Evolutionary conservation across 2,113 vertebrate genomes (phyloP), one percentile per base, ranked within the genome.

Genomic region (Machaerirhynchus nigripectus): DNA sequence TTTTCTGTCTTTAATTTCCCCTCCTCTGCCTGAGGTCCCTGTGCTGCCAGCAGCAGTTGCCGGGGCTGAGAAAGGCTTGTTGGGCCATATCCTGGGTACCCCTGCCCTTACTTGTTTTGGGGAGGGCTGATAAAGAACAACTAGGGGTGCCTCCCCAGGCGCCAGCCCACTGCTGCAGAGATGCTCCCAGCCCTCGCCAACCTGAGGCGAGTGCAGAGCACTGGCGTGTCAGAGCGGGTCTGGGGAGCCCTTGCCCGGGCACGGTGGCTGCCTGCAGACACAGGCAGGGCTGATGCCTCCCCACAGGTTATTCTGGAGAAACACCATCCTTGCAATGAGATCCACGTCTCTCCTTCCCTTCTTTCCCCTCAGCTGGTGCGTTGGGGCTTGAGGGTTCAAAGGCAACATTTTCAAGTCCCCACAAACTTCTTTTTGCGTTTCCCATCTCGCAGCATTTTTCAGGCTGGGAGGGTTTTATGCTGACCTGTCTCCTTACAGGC

Each of bases 91-190:
- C 90, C 86, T 74, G 17, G 42, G 30, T 46, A 57, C 56, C 80
- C 73, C 69, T 94, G 96, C 90, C 96, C 88, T 71, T 95, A 94
- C 93, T 93, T 95, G 93, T 96, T 92, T 60, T 65, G 60, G 80
- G 44, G 69, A 90, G 88, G 69, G 64, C 76, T 84, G 92, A 93
- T 92, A 94, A 96, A 90, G 95, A 93, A 78, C 47, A 57, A 39
- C 83, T 74, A 2, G 73, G 16, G 83, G 64, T 95, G 86, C 21
- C 69, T 87, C 88, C 53, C 30, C 61, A 65, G 95, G 94, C 13
- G 0, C 69, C 92, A 68, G 74, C 68, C 50, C 2, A 3, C 60
- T 95, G 83, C 79, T 8, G 70, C 59, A 42, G 92, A 69, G 52
- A 33, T 90, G 85, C 79, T 96, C 75, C 46, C 71, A 83, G 84